phyloP scores from a whole-genome alignment of 2,888 invertebrate genomes.

The Serripes groenlandicus region DNA sequence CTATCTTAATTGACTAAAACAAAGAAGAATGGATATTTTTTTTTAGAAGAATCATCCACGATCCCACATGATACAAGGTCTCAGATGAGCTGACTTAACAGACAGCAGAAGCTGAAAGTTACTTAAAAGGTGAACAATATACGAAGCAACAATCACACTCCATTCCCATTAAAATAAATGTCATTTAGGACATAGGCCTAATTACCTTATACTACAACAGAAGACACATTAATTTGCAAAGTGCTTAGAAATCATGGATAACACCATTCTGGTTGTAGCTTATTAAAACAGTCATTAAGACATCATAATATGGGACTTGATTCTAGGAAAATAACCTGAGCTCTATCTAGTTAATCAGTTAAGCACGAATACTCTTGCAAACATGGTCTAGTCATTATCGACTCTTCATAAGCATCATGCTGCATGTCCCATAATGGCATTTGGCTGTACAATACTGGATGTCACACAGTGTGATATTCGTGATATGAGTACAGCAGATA shows the following conservation, averaged over 20 bases:
- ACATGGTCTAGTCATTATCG: too few species aligned
- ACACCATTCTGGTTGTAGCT: not conserved
- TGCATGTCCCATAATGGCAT: too few species aligned
- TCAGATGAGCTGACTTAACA: not conserved
- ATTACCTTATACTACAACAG: too few species aligned
- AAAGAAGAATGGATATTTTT: not conserved
- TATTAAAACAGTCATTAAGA: not conserved
- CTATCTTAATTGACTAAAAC: not conserved
- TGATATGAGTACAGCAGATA: too few species aligned
- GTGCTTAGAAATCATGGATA: not conserved
- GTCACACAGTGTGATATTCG: too few species aligned
- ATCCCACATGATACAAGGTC: not conserved
- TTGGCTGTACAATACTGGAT: too few species aligned
- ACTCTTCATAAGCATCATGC: too few species aligned
- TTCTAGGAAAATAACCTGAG: not conserved
- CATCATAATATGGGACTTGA: not conserved
- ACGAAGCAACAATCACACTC: not conserved
- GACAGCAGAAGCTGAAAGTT: not conserved
- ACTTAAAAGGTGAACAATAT: not conserved
- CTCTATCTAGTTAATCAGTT: not conserved
- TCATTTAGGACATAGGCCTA: too few species aligned
- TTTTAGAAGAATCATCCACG: not conserved
- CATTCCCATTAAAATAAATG: not conserved
- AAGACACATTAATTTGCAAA: too few species aligned
- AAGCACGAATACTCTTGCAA: not conserved